Conservation (phyloP, 1,140 invertebrate species). For the Drusus annulatus region DNA sequence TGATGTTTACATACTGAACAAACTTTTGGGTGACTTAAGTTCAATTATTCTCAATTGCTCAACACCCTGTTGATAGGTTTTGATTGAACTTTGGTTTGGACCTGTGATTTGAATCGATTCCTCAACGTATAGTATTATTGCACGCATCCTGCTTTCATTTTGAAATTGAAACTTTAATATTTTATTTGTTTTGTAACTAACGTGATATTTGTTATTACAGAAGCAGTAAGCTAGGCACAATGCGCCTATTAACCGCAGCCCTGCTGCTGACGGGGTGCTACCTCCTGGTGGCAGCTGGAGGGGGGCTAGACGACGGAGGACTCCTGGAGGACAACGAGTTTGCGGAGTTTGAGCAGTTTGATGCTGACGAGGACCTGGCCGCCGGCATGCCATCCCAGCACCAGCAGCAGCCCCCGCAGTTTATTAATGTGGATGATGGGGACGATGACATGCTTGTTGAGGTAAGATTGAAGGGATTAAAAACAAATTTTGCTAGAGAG, state of each 20-base stretch:
- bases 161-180: too few relatives aligned
- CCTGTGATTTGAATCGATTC: too few relatives aligned
- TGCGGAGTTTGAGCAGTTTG: constrained; percentile 96
- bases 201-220: not conserved
- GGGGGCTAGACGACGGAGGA: constrained; percentile 71
- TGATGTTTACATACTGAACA: too few relatives aligned
- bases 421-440: constrained; percentile 67
- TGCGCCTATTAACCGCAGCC: constrained; percentile 31
- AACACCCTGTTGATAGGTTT: too few relatives aligned
- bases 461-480: constrained; percentile 56
- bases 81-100: too few relatives aligned
- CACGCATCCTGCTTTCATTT: too few relatives aligned
- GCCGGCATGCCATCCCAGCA: constrained; percentile 53
- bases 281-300: constrained; percentile 48
- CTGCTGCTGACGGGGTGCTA: constrained; percentile 27
- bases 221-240: not conserved
- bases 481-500: too few relatives aligned
- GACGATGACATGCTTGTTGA: constrained; percentile 76
- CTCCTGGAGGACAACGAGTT: constrained; percentile 91
- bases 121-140: too few relatives aligned
- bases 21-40: too few relatives aligned
- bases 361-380: constrained; percentile 75
- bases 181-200: too few relatives aligned
- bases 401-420: constrained; percentile 56
- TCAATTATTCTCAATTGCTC: too few relatives aligned